Evolutionary conservation across 2,888 invertebrate genomes (phyloP), one percentile per base, ranked within the genome.

Genomic region (Cantharis flavilabris): DNA sequence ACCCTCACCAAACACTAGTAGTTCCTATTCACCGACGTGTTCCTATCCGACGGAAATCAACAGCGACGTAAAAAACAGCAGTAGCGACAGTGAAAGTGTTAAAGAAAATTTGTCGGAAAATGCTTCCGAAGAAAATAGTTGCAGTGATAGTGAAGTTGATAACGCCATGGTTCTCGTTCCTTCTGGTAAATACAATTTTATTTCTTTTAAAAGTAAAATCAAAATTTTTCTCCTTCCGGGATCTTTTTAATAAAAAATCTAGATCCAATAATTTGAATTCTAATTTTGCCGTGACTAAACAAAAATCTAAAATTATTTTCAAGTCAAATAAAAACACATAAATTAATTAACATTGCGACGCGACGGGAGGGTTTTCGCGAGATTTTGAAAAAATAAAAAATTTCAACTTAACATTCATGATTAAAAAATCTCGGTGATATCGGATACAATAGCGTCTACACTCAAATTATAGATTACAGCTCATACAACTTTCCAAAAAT

Each of bases 101-200:
- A 79, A 72, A 11, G 76, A 65, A 67, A 79, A 72, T 73, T 76
- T 69, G 4, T 69, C 23, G 64, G 71, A 67, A 67, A 63, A n/a
- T 49, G 23, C 69, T 13, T 70, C 75, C 10, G 72, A 72, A n/a
- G 78, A 79, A 23, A 76, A 75, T 9, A 67, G 63, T 26, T 49
- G 67, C 30, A 82, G 79, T 70, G 84, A 83, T 26, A 75, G 78
- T 62, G 82, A 81, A 76, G 81, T 81, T 49, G 84, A 86, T 71
- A 85, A 86, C 79, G 85, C 84, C 63, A 86, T 87, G 87, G 87
- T 88, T 71, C 81, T 88, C 82, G 88, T 88, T 81, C 88, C 88
- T 83, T 83, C 88, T 81, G 88, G 88, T 88, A 84, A 84, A 84
- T 82, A 28, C 62, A 49, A 70, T 69, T 63, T 26, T 9, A 26